These are phyloP conservation scores for Mythimna pallens DNA, from an alignment of 2,888 invertebrate species.

Conservation along the genomic window DNA sequence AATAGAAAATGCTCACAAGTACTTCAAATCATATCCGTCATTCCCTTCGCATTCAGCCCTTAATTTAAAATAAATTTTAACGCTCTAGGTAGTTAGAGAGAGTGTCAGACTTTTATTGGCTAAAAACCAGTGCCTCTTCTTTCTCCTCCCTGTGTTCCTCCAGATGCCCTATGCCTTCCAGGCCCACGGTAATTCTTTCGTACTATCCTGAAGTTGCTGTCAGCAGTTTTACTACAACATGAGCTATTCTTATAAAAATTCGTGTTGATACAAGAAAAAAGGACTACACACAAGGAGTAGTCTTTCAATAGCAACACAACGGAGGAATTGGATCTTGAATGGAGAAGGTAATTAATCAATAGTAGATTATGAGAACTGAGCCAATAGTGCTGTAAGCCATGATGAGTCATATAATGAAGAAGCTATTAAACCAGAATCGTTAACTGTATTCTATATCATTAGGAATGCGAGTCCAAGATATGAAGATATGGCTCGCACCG, in stretches of 20 bases:
- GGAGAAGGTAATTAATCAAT: not conserved
- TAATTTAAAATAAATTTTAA: too few species aligned
- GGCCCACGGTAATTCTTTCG: too few species aligned
- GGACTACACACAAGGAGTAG: not conserved
- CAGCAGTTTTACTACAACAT: not conserved
- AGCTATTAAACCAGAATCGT: slow-evolving; percentile 25
- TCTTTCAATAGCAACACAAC: not conserved
- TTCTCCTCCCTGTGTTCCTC: too few species aligned
- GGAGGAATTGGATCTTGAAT: not conserved
- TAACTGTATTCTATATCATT: slow-evolving; percentile 23
- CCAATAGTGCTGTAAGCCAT: slow-evolving; percentile 11
- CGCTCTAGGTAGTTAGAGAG: too few species aligned
- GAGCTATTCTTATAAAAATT: not conserved
- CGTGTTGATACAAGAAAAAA: not conserved
- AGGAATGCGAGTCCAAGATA: slow-evolving; percentile 16
- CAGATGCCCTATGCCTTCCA: too few species aligned
- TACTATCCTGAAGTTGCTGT: too few species aligned
- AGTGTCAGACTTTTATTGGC: too few species aligned
- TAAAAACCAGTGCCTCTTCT: too few species aligned
- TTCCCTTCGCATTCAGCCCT: not conserved
- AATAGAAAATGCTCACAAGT: too few species aligned
- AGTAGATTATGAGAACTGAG: slow-evolving; percentile 10
- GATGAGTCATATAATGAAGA: slow-evolving; percentile 12
- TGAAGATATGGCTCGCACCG: slow-evolving; percentile 26
- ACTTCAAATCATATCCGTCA: not conserved